Base-by-base conservation (phyloP, 1,140 invertebrate species). In the Eubasilissa regina region DNA sequence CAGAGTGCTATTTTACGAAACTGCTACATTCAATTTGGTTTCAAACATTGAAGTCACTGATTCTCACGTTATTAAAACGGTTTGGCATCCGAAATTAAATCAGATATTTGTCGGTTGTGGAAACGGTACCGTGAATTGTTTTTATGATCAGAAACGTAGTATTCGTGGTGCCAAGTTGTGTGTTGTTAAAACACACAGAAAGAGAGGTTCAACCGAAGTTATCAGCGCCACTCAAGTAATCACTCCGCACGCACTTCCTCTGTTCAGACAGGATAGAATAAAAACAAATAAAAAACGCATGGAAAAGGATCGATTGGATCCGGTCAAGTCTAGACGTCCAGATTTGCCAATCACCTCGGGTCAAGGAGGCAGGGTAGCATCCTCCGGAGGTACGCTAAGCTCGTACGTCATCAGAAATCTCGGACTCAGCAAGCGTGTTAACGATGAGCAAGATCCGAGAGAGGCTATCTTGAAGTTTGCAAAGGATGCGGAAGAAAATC, bases 51-150 rank as follows among this genome's bases (percentile, higher is more conserved):
- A 92, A 53, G 93, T 97, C 10, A 91, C 93, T 0, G 91, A 94
- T 84, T 94, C 96, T 0, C 95, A 96, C 85, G 92, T 98, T 0
- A 96, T 99, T 43, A 95, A 97, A 85, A 93, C 94, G 4, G 85
- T 96, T 1, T 99, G 98, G 98, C 98, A 99, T 89, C 96, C 98
- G 0, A 97, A 97, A 87, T 87, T 99, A 0, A 99, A 99, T 87
- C 98, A 99, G 85, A 94, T 99, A 78, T 96, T 99, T 78, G 93
- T 97, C 10, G 96, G 97, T 0, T 95, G 95, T 84, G 97, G 96
- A 4, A 96, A 99, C 89, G 98, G 98, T 0, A 91, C 92, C 1
- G 93, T 98, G 0, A 97, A 97, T 84, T 93, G 97, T 62, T 97
- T 94, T 84, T 99, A 99, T 84, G 97, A 99, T 87, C 92, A 95